Evolutionary conservation across 2,888 invertebrate genomes (phyloP), one percentile per base, ranked within the genome.

Genomic region (Eristalinus sepulchralis): DNA sequence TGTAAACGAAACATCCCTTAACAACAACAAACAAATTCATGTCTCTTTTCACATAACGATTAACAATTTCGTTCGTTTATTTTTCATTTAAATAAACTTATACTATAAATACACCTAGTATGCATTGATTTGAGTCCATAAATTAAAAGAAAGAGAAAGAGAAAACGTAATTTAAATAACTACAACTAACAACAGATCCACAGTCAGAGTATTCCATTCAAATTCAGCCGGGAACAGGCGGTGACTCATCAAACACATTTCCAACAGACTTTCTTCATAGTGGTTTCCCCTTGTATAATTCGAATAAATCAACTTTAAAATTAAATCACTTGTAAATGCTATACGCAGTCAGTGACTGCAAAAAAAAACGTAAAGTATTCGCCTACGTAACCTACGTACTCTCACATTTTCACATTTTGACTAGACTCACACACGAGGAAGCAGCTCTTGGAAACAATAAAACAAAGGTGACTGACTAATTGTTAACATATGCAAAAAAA

Each of bases 261-360:
- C 36, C 31, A 73, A 68, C 34, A 39, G 60, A 59, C 39, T 17
- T 13, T 66, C 24, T 27, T 33, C 55, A 55, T 31, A 17, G 62
- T 27, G 27, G 27, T 80, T 22, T 60, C 59, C 11, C 24, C 17
- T 24, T 27, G 47, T n/a, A 47, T 17, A 4, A 33, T 70, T 82
- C 71, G 6, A 82, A 57, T 17, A 17, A 77, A 68, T 6, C 27
- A 67, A 63, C 33, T 24, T 47, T 62, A 53, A 27, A 62, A 22
- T 63, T 60, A 47, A 80, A 78, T 64, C 66, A 70, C 27, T 62
- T 57, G 34, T 82, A 86, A 86, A 86, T 86, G 85, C 82, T 73
- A 60, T 53, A 57, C 55, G 68, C 53, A 67, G 17, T 67, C 47
- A 17, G 47, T 17, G 47, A 47, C 8, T 67, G 8, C 22, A 59